Evolutionary conservation across 2,113 vertebrate species (phyloP).

Genomic region (Vulpes lagopus): DNA sequence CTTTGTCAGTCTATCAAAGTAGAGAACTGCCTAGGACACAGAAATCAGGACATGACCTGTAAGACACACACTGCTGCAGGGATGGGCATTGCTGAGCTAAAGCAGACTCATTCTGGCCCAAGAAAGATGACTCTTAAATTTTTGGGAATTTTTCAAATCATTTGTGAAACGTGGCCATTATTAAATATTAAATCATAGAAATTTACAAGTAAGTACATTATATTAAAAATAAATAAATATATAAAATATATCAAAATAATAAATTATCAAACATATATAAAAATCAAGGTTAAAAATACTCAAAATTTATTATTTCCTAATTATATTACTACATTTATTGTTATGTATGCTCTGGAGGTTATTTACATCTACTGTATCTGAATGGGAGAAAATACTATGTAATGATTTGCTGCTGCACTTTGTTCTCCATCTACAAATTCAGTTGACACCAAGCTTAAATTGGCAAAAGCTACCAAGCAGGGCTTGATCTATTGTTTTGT

Average conservation of each 20-base stretch:
- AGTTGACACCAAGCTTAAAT: neutral
- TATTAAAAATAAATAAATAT: neutral
- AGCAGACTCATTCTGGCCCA: neutral
- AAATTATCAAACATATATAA: neutral
- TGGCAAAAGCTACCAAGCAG: neutral
- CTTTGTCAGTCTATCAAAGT: neutral
- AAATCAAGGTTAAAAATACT: neutral
- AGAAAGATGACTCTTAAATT: neutral
- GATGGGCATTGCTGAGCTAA: no score
- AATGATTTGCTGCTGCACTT: neutral
- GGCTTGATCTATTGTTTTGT: slow-evolving; percentile 1
- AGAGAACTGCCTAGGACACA: neutral
- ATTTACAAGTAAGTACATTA: neutral
- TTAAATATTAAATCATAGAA: slow-evolving; percentile 20
- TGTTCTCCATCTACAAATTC: neutral
- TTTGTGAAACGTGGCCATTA: neutral
- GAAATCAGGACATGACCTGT: neutral
- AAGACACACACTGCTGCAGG: neutral
- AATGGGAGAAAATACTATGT: neutral
- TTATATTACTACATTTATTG: neutral
- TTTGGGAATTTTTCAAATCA: neutral
- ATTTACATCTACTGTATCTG: neutral
- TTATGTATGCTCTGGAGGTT: neutral
- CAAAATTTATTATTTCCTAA: neutral
- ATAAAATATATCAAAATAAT: neutral